These are phyloP conservation scores for Vimba vimba DNA, from an alignment of 2,113 vertebrate genomes.

Conservation along the genomic window DNA sequence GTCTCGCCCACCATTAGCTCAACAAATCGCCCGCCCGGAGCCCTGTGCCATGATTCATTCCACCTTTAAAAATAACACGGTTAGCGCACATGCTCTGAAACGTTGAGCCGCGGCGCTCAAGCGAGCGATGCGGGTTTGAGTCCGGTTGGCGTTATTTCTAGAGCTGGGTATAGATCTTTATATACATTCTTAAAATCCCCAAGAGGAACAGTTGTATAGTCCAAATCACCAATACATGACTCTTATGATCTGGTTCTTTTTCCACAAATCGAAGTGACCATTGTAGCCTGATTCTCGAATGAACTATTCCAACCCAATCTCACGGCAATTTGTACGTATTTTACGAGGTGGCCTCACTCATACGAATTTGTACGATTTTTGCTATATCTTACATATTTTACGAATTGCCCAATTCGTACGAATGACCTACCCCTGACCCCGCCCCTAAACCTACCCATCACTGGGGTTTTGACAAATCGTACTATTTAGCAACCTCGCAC, in stretches of 20 bases:
- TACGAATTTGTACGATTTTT: too few relatives aligned
- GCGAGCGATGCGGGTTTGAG: neutral
- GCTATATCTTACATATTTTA: too few relatives aligned
- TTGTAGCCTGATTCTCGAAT: neutral
- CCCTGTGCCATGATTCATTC: slow-evolving; percentile 19
- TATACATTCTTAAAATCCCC: neutral
- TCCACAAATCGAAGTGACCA: neutral
- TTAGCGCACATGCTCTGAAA: neutral
- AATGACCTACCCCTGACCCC: too few relatives aligned
- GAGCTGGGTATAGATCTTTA: neutral
- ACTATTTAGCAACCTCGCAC: too few relatives aligned
- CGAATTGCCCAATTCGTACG: too few relatives aligned
- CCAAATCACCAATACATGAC: neutral
- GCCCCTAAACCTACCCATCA: too few relatives aligned
- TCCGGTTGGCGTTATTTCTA: neutral
- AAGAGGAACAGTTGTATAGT: neutral
- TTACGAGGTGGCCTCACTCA: too few relatives aligned
- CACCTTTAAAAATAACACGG: neutral
- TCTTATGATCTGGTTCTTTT: neutral
- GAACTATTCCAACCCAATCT: too few relatives aligned
- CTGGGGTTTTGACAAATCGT: too few relatives aligned
- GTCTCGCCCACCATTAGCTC: slow-evolving; percentile 21
- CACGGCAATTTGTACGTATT: too few relatives aligned
- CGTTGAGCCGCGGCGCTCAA: neutral
- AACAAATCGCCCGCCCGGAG: slow-evolving; percentile 1